Evolutionary conservation across 1,140 invertebrate genomes (phyloP), one percentile per base, ranked within the genome.

Genomic region (Nixonia krombeini): DNA sequence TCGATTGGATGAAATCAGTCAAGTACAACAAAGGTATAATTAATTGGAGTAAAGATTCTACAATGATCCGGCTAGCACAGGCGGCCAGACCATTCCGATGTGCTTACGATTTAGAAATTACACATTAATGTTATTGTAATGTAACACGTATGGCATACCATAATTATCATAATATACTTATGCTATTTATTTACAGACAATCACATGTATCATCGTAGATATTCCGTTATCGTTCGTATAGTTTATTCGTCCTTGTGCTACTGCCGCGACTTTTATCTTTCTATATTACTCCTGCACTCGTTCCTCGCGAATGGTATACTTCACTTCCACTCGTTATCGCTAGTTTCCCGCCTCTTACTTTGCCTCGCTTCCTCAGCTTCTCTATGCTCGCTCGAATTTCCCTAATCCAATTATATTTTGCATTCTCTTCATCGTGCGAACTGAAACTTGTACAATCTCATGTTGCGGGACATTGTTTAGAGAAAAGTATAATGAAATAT

Each of bases 181-280:
- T 57, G 71, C 71, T 76, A 74, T 72, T 25, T 84, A 84, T 84
- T 84, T 85, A 85, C 82, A 81, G 79, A 85, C 82, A 84, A 84
- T 85, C 82, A 85, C 82, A 84, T 82, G 75, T 83, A 82, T 84
- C 76, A 77, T 84, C 76, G 78, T 80, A 81, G 78, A 82, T 84
- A 82, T 79, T 75, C 79, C 81, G 81, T 78, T 77, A 81, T 82
- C 76, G 69, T 78, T 83, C 80, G 72, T 73, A 66, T 75, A 75
- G 62, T 75, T 73, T 70, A 72, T 70, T 73, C 71, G 65, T 71
- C 73, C 68, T 68, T 73, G 71, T 71, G 67, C 65, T 75, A 75
- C 67, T 58, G 73, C 67, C 62, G 73, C 65, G 63, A 70, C 40
- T 53, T 46, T 47, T 25, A 53, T 9, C 35, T 57, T 47, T 50